Percentiles rank a stretch among this genome's conserved stretches.
Evolutionary conservation across 37 sponge, comb jelly and placozoan species (phyloP).

Genomic region (Chondrosia reniformis): DNA sequence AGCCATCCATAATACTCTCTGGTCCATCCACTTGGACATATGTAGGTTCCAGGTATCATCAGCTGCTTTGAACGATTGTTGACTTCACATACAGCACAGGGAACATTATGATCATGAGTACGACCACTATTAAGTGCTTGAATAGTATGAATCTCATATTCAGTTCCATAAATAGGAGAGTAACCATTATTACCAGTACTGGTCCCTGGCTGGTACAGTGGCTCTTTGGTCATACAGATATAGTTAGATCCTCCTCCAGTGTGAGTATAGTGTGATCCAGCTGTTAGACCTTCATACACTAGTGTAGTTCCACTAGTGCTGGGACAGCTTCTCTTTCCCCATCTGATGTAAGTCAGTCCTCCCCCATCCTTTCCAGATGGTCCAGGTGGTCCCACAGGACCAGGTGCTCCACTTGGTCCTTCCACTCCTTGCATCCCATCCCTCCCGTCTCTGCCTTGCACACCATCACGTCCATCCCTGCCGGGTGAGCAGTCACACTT

Average conservation of each 20-base stretch:
- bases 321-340: slow-evolving; percentile 46
- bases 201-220: slow-evolving; percentile 16
- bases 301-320: slow-evolving; percentile 14
- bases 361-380: slow-evolving; percentile 5
- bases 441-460: slow-evolving; percentile 1
- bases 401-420: slow-evolving; percentile 30
- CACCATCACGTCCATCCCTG: too few species aligned
- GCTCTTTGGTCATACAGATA: slow-evolving; percentile 32
- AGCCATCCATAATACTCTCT: slow-evolving; percentile 25
- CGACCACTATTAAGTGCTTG: not conserved
- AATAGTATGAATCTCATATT: slow-evolving; percentile 15
- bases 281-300: slow-evolving; percentile 27
- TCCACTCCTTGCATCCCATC: slow-evolving; percentile 21
- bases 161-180: slow-evolving; percentile 27
- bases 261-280: slow-evolving; percentile 7
- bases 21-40: slow-evolving; percentile 28
- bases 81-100: slow-evolving; percentile 25
- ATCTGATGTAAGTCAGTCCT: slow-evolving; percentile 3
- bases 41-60: slow-evolving; percentile 23
- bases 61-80: slow-evolving; percentile 10
- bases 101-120: slow-evolving; percentile 9
- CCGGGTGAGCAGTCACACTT: too few species aligned
- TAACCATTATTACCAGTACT: not conserved
- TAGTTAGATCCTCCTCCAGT: slow-evolving; percentile 52
- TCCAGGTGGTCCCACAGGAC: not conserved